Percentiles rank a stretch among this genome's conserved stretches.
Evolutionary conservation across 2,888 invertebrate species (phyloP).

Genomic region (Tyria jacobaeae): DNA sequence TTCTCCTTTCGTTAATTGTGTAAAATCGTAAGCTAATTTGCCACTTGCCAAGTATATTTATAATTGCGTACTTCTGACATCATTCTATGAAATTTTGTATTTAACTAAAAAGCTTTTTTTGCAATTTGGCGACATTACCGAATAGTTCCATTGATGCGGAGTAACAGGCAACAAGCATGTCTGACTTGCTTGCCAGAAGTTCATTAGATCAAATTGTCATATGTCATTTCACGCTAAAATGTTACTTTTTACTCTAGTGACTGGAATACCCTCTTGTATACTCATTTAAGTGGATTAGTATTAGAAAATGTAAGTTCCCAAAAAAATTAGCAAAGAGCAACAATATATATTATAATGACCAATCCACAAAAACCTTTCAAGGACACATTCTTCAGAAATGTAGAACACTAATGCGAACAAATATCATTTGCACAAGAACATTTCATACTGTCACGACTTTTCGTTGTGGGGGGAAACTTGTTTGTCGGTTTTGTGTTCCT

Average conservation of each 20-base stretch:
- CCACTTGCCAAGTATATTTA: slow-evolving; percentile 9
- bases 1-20: not conserved
- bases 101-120: slow-evolving; percentile 19
- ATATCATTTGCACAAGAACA: too few species aligned
- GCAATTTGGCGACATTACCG: slow-evolving; percentile 31
- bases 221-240: slow-evolving; percentile 23
- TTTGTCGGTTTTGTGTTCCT: too few species aligned
- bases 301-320: too few species aligned
- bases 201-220: slow-evolving; percentile 24
- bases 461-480: too few species aligned
- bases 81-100: slow-evolving; percentile 19
- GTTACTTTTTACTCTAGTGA: not conserved
- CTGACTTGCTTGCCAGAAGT: slow-evolving; percentile 29
- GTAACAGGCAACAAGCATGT: slow-evolving; percentile 35
- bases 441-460: too few species aligned
- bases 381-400: too few species aligned
- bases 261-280: too few species aligned
- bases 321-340: too few species aligned
- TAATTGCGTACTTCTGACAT: slow-evolving; percentile 17
- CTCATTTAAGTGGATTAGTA: too few species aligned
- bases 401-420: too few species aligned
- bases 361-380: too few species aligned
- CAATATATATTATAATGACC: too few species aligned
- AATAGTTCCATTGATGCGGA: slow-evolving; percentile 45
- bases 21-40: not conserved